Evolutionary conservation across 2,797 vertebrate genomes (phyloP).

Genomic region (Phalanger gymnotis): DNA sequence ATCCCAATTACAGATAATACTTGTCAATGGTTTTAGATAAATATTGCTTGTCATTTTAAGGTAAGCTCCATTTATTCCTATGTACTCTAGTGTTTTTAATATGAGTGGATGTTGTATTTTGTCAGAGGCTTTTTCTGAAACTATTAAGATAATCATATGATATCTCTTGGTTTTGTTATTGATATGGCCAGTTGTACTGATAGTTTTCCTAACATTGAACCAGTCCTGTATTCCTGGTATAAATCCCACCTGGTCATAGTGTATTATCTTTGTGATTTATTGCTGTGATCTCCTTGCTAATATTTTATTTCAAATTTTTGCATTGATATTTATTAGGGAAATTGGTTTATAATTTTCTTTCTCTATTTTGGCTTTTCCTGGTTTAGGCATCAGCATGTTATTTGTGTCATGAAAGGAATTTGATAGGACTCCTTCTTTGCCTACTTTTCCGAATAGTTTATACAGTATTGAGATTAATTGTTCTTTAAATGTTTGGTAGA

Average conservation of each 20-base stretch:
- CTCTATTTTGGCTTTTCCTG: neutral
- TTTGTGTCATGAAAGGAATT: neutral
- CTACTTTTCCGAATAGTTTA: neutral
- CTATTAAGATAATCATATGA: neutral
- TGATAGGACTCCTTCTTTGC: neutral
- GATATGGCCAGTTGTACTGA: neutral
- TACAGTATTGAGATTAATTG: neutral
- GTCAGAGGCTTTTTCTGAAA: neutral
- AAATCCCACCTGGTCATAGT: neutral
- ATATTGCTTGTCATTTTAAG: neutral
- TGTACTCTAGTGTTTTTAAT: neutral
- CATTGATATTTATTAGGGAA: neutral
- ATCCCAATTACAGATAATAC: neutral
- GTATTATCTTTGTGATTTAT: neutral
- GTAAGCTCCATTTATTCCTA: neutral
- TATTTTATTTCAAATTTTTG: neutral
- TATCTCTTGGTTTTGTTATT: neutral
- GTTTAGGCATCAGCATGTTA: neutral
- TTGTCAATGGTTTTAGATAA: neutral
- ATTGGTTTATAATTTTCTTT: neutral
- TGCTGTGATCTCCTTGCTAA: neutral
- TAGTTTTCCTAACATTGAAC: neutral
- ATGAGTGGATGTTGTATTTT: neutral
- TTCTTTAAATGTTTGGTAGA: neutral
- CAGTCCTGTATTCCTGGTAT: neutral